Percentiles rank a stretch among this genome's conserved stretches.
phyloP scores from a whole-genome alignment of 2,888 invertebrate genomes.

The Deroplatys truncata region DNA sequence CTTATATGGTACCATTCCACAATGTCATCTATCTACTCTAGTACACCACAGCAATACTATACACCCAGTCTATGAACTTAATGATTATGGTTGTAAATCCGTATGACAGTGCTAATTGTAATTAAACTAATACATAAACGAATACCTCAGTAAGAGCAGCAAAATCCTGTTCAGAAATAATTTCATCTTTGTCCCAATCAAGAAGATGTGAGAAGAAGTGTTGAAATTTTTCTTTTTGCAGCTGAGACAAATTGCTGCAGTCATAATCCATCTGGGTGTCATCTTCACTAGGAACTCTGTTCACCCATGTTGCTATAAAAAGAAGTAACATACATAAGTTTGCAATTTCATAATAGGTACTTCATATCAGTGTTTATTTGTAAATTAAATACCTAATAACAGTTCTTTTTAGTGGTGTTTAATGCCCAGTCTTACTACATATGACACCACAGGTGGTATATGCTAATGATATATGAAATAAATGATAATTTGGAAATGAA shows the following conservation, averaged over 20 bases:
- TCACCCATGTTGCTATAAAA: slow-evolving; percentile 67
- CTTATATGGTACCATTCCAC: no score
- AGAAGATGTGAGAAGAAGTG: slow-evolving; percentile 67
- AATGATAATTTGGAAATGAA: no score
- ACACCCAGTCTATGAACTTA: no score
- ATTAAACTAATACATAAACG: no score
- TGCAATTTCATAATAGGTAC: not conserved
- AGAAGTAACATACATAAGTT: not conserved
- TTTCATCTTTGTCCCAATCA: slow-evolving; percentile 68
- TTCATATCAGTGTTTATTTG: not conserved
- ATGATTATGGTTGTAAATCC: no score
- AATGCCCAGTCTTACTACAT: no score
- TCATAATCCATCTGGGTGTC: slow-evolving; percentile 36
- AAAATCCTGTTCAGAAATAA: slow-evolving; percentile 66
- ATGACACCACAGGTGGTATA: no score
- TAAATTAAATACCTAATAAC: not conserved
- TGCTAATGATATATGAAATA: no score
- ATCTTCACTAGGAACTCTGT: slow-evolving; percentile 62
- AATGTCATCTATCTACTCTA: no score
- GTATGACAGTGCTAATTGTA: no score
- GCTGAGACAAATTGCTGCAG: slow-evolving; percentile 48
- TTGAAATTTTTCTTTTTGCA: slow-evolving; percentile 65
- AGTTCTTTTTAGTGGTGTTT: not conserved
- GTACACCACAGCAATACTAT: no score
- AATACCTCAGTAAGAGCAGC: slow-evolving; percentile 62